phyloP scores from a whole-genome alignment of 2,113 vertebrate species.

The Megaleporinus macrocephalus region DNA sequence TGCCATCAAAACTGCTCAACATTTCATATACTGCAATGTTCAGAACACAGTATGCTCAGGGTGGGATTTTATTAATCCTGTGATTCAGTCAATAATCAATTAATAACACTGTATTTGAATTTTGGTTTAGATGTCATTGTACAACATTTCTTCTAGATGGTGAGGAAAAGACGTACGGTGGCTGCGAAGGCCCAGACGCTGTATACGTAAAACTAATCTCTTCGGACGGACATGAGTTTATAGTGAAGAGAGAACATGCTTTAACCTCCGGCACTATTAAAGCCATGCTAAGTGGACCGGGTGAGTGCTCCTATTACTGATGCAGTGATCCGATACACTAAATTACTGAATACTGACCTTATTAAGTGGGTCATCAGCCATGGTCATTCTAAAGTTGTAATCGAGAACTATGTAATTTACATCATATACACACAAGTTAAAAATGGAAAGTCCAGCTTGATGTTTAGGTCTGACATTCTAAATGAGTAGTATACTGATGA shows the following conservation, averaged over 20 bases:
- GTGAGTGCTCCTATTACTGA: slow-evolving; percentile 68
- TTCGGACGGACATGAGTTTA: slow-evolving; percentile 98
- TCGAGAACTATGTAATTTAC: too few relatives aligned
- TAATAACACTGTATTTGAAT: not conserved
- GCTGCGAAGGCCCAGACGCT: slow-evolving; percentile 97
- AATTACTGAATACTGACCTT: too few relatives aligned
- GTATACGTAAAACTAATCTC: slow-evolving; percentile 99
- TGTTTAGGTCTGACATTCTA: too few relatives aligned
- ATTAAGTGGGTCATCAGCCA: too few relatives aligned
- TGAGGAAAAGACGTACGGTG: slow-evolving; percentile 96
- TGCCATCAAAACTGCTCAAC: too few relatives aligned
- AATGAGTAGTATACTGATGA: too few relatives aligned
- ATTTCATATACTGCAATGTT: too few relatives aligned
- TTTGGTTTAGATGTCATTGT: not conserved
- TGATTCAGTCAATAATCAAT: not conserved
- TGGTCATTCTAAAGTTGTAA: too few relatives aligned
- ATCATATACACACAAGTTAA: too few relatives aligned
- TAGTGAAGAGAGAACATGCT: slow-evolving; percentile 98
- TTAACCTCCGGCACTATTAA: slow-evolving; percentile 99
- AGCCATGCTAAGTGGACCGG: slow-evolving; percentile 98
- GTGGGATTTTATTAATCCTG: too few relatives aligned
- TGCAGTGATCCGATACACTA: not conserved
- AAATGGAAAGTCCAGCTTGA: too few relatives aligned
- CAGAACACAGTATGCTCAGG: too few relatives aligned
- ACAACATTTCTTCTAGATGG: slow-evolving; percentile 79